A percentile compares a stretch with the other conserved stretches of the same genome.
Evolutionary conservation across 2,113 vertebrate species (phyloP).

Genomic region (Mus pahari): DNA sequence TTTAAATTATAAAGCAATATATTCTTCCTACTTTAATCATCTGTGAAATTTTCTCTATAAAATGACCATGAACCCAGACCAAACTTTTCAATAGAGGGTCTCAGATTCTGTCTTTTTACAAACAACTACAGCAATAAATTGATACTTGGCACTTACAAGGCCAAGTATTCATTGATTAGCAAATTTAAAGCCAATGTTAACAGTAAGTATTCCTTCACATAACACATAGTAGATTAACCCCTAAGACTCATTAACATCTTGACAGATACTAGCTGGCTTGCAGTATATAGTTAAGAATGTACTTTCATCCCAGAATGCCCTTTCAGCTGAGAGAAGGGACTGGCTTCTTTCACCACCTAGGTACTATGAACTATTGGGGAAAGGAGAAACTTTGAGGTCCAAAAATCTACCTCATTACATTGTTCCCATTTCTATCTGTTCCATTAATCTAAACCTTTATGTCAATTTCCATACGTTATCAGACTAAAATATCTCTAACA

Average conservation of each 20-base stretch:
- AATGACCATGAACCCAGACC: neutral
- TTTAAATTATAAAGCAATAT: neutral
- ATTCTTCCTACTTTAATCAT: slow-evolving; percentile 7
- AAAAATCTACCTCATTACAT: neutral
- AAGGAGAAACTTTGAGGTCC: neutral
- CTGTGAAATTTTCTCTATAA: neutral
- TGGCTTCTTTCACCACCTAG: neutral
- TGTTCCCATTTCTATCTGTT: neutral
- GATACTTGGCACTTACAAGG: neutral
- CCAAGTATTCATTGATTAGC: slow-evolving; percentile 47
- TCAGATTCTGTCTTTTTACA: neutral
- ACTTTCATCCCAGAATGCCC: fast-evolving
- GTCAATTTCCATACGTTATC: neutral
- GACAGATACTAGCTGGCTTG: neutral
- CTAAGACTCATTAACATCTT: neutral
- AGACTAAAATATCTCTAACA: neutral
- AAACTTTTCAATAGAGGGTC: slow-evolving; percentile 35
- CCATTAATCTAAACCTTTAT: neutral
- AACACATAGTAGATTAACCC: slow-evolving; percentile 2
- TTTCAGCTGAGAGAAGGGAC: neutral
- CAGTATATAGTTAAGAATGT: neutral
- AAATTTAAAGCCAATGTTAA: slow-evolving; percentile 45
- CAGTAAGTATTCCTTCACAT: slow-evolving; percentile 8
- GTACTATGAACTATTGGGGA: neutral
- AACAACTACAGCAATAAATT: slow-evolving; percentile 23